Evolutionary conservation across 2,113 vertebrate species (phyloP), one percentile per base, ranked within the genome.

Genomic region (Rhabdornis inornatus): DNA sequence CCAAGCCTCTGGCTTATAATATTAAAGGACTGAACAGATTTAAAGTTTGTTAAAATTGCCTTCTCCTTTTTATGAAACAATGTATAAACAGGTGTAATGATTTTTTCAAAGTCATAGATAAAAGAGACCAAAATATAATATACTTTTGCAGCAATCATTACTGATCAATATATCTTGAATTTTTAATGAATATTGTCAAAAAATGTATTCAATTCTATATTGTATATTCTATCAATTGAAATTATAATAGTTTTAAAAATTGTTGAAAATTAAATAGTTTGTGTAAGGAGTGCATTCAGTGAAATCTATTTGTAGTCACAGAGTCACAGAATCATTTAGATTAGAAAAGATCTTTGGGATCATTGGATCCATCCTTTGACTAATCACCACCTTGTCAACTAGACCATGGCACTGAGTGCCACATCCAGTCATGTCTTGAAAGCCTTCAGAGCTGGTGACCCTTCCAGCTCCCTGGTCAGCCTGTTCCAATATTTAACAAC

Each of bases 311-410:
- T 47, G 14, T 37, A 59, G 9, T 25, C 49, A n/a, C 5, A 47
- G 14, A 77, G 53, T 53, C 55, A 69, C 39, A 30, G 30, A 30
- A 70, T 21, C 49, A 47, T 35, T 63, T n/a, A 47, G 16, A 13
- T 55, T 55, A 55, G 49, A 55, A 47, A 70, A 63, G 10, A 45
- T 13, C 8, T 53, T 24, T n/a, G 30, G n/a, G 39, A 15, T 70
- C 39, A 28, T n/a, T 0, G 0, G 6, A 19, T 47, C 19, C 39
- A 30, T 5, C 23, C 30, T 55, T 21, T 70, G 39, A 28, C 13
- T 25, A 2, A 45, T 60, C 33, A 20, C 18, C 33, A 33, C 22
- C 27, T 45, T 78, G 28, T 30, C 28, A 70, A 9, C 6, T 21
- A 19, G 23, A 39, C 24, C 39, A n/a, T 9, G 23, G 8, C 55